Evolutionary conservation across 2,888 invertebrate species (phyloP).

Genomic region (Oscheius onirici): DNA sequence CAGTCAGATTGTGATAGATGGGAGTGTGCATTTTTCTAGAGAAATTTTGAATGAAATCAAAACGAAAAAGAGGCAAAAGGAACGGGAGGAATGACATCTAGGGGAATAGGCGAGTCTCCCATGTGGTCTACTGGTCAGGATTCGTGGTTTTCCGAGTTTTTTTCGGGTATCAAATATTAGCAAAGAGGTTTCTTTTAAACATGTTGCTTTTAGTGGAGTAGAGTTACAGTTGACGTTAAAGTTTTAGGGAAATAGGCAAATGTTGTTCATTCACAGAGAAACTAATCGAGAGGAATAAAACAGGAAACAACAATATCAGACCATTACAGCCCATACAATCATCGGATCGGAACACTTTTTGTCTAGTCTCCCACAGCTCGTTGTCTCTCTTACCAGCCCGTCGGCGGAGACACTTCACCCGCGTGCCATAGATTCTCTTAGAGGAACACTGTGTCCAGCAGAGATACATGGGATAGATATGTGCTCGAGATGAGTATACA

Average conservation of each 20-base stretch:
- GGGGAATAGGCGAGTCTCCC: slow-evolving; percentile 31
- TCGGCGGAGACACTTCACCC: not conserved
- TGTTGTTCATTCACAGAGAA: not conserved
- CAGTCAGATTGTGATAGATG: slow-evolving; percentile 7
- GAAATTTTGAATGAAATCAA: not conserved
- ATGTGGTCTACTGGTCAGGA: slow-evolving; percentile 72
- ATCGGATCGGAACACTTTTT: slow-evolving; percentile 1
- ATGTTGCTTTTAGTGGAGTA: too few species aligned
- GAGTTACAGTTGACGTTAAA: too few species aligned
- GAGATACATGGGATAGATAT: not conserved
- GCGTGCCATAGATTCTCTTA: not conserved
- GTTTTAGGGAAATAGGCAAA: too few species aligned
- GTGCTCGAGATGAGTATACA: not conserved
- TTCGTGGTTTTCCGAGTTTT: slow-evolving; percentile 72
- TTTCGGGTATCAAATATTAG: too few species aligned
- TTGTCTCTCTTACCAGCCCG: not conserved
- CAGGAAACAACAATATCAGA: not conserved
- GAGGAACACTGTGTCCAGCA: not conserved
- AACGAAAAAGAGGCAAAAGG: not conserved
- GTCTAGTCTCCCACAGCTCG: not conserved
- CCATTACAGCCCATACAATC: too few species aligned
- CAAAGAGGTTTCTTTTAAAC: too few species aligned
- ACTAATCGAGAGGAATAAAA: not conserved
- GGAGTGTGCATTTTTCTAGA: slow-evolving; percentile 7
- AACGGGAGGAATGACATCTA: not conserved